Conservation (phyloP, 2,888 invertebrate genomes). For the Oeneis ivallda region DNA sequence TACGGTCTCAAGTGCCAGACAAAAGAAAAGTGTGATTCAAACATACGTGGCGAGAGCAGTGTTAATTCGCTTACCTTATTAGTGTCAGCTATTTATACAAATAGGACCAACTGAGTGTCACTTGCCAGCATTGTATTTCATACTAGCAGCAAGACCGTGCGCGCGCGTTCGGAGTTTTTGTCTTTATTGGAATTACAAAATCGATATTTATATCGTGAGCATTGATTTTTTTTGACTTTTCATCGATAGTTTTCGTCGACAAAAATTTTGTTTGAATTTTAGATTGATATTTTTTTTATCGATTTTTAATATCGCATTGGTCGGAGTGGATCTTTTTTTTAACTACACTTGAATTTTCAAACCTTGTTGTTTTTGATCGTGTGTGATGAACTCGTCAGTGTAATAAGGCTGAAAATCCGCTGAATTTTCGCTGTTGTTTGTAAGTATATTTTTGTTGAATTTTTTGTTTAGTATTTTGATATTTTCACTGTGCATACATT, state of each 20-base stretch:
- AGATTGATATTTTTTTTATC: neutral
- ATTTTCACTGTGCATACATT: neutral
- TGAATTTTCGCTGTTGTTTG: slow-evolving; percentile 4
- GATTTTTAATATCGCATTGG: no score
- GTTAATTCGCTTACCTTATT: slow-evolving; percentile 38
- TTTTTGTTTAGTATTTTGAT: neutral
- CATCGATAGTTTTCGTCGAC: neutral
- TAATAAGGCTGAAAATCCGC: slow-evolving; percentile 9
- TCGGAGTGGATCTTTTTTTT: neutral
- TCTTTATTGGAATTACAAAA: neutral
- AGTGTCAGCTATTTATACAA: slow-evolving; percentile 42
- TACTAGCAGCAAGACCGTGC: slow-evolving; percentile 30
- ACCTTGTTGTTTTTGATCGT: slow-evolving; percentile 14
- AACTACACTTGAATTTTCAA: neutral
- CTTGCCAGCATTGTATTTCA: slow-evolving; percentile 27
- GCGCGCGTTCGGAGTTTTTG: slow-evolving; percentile 24
- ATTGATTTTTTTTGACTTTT: neutral
- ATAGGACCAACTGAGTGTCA: slow-evolving; percentile 30
- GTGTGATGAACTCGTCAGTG: slow-evolving; percentile 16
- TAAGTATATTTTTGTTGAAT: neutral
- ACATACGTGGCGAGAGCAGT: slow-evolving; percentile 6
- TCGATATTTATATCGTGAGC: slow-evolving; percentile 17
- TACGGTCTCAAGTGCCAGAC: slow-evolving; percentile 16
- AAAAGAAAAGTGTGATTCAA: slow-evolving; percentile 1
- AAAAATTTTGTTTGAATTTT: neutral